Base-by-base conservation (phyloP, 1,140 invertebrate genomes). In the Calephelis virginiensis region DNA sequence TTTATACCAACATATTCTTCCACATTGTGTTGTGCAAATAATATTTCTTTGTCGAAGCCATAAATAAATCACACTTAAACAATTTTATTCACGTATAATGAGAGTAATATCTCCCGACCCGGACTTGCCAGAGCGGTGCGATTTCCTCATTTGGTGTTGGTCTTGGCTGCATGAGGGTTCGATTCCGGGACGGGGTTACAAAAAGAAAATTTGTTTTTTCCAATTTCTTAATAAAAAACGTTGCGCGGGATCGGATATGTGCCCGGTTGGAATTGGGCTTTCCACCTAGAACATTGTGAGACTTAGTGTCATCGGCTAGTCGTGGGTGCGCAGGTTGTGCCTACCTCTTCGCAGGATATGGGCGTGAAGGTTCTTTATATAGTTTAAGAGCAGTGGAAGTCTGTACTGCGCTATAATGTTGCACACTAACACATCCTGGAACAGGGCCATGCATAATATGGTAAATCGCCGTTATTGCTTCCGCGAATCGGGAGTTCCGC, bases 361-460 rank as follows among this genome's bases (percentile, higher is more conserved):
- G 8, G 8, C 14, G 50, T 53, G 50, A 53, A 17, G 13, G 4
- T 17, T 6, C 11, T 53, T 28, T 10, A 11, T 10, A 6, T 5
- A 17, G 14, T 53, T 53, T 53, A 11, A 28, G 9, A 12, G 14
- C 9, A 2, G 11, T 53, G 9, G 17, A 37, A 53, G 6, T 17
- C 11, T 4, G 17, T 59, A 11, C 12, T 38, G 28, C 37, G 17
- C 17, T 37, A 38, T 28, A 11, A 53, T 50, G 17, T 63, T 64
- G 65, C 67, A 61, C 63, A 68, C 69, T 64, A 73, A 71, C 67
- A 65, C 45, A 68, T 60, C 40, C 74, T 80, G 78, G 80, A 75
- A 56, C 64, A 65, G n/a, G 73, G 81, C 78, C 78, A 81, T 74
- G 77, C 73, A 77, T 75, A 80, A 82, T 76, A 73, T 76, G 72